Conservation (phyloP, 2,888 invertebrate species). For the Orthosia gothica region DNA sequence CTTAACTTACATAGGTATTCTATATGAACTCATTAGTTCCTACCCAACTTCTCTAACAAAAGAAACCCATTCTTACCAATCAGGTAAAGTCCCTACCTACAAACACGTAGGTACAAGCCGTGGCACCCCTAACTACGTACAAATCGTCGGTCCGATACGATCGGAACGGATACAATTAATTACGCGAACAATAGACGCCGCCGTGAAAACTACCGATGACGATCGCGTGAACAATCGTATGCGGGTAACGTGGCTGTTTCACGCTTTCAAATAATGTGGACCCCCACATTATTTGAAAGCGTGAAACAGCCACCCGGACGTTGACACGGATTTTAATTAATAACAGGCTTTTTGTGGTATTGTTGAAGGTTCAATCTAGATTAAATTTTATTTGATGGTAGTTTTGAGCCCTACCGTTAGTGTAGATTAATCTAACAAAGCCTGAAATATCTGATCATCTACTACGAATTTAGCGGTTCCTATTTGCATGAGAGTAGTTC, state of each 20-base stretch:
- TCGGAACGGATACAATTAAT: slow-evolving; percentile 70
- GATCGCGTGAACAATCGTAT: slow-evolving; percentile 61
- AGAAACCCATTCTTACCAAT: not conserved
- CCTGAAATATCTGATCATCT: not conserved
- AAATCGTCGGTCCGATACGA: slow-evolving; percentile 66
- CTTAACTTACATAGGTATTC: not conserved
- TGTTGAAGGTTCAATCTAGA: not conserved
- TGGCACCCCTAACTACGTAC: slow-evolving; percentile 61
- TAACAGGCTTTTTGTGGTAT: not conserved
- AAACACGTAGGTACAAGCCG: slow-evolving; percentile 22
- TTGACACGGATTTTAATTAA: slow-evolving; percentile 24
- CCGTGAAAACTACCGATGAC: slow-evolving; percentile 63
- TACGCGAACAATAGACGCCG: slow-evolving; percentile 66
- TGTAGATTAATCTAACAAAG: not conserved
- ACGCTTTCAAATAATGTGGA: slow-evolving; percentile 38
- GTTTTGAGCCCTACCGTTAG: not conserved
- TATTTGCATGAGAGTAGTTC: too few relatives aligned
- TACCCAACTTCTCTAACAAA: slow-evolving; percentile 2
- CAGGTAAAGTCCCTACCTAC: slow-evolving; percentile 27
- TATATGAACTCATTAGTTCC: slow-evolving; percentile 9
- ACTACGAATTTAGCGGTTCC: not conserved
- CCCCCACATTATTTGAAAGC: too few relatives aligned
- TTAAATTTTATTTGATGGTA: not conserved
- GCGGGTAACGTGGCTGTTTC: slow-evolving; percentile 28
- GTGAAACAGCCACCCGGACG: too few relatives aligned